Evolutionary conservation across 2,888 invertebrate genomes (phyloP), one percentile per base, ranked within the genome.

Genomic region (Dendrolimus houi): DNA sequence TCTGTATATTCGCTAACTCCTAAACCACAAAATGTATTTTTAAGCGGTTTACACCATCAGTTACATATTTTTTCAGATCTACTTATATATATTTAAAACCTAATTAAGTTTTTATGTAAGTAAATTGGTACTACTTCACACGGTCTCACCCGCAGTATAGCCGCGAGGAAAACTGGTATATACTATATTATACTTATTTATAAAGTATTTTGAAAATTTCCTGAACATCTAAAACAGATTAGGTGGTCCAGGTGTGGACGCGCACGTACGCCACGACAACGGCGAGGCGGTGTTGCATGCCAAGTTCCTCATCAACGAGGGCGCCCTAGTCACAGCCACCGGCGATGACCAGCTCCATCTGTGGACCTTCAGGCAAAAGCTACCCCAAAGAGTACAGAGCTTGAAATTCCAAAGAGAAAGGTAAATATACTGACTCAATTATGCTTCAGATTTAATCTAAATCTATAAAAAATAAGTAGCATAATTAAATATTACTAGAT

Each of bases 391-490:
- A 74, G 96, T 98, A 69, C 99, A 99, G 91, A 96, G 97, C 71
- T 94, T 99, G 81, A 98, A 99, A 92, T 99, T 99, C 90, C 97
- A 98, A 88, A 94, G 97, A 78, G 99, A 99, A 91, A 95, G 96
- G 98, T 97, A 85, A 86, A 92, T 55, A 14, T 29, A 6, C 29
- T 29, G 29, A 29, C 29, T 29, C 29, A 29, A 29, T 29, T 29
- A 17, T 3, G 3, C 29, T 29, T 29, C 29, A 29, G 0, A 29
- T 29, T 29, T 29, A 29, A 29, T 29, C 6, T 29, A 3, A 29
- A 6, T 29, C 6, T 29, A 29, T 29, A 29, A 29, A 29, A 29
- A 29, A 6, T 29, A 6, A 29, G 6, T 29, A 29, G 29, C 29
- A 29, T 6, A 29, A 29, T 29, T 29, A 29, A 29, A 29, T 29